Percentiles rank a stretch among this genome's conserved stretches.
phyloP scores from a whole-genome alignment of 2,888 invertebrate species.

The Apocheima hispidaria region DNA sequence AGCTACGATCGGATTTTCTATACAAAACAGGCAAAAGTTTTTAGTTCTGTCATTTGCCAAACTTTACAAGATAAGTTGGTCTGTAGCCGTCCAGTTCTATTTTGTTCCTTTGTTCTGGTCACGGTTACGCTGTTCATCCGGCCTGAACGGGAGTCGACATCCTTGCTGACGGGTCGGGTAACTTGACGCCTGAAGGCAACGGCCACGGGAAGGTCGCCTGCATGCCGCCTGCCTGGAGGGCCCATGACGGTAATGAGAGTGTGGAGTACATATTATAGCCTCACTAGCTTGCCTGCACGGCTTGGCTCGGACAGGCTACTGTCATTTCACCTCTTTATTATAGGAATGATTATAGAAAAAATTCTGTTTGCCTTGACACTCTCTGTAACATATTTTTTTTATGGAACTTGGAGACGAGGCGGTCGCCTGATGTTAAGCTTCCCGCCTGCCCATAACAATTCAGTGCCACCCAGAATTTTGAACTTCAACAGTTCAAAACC shows the following conservation, averaged over 20 bases:
- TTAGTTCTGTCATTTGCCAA: background rate
- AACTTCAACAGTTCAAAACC: too few species aligned
- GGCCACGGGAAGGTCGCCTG: conserved; percentile 52
- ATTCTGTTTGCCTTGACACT: too few species aligned
- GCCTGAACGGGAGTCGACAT: conserved; percentile 52
- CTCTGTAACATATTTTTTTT: too few species aligned
- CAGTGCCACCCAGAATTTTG: too few species aligned
- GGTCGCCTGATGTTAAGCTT: too few species aligned
- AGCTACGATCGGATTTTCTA: background rate
- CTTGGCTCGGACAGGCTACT: too few species aligned
- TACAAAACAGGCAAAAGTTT: background rate
- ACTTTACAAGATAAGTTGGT: background rate
- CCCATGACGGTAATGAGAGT: conserved; percentile 35
- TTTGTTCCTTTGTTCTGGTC: conserved; percentile 29
- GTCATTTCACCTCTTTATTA: too few species aligned
- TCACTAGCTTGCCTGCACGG: too few species aligned
- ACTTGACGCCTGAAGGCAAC: conserved; percentile 64
- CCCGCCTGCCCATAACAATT: too few species aligned
- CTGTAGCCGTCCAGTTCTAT: background rate
- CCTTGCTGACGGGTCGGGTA: conserved; percentile 58
- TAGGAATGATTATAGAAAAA: too few species aligned
- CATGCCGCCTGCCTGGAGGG: conserved; percentile 5
- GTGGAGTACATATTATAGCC: too few species aligned
- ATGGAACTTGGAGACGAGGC: too few species aligned
- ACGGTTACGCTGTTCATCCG: conserved; percentile 39